phyloP scores from a whole-genome alignment of 2,888 invertebrate genomes.

The Drosophila setosimentum region DNA sequence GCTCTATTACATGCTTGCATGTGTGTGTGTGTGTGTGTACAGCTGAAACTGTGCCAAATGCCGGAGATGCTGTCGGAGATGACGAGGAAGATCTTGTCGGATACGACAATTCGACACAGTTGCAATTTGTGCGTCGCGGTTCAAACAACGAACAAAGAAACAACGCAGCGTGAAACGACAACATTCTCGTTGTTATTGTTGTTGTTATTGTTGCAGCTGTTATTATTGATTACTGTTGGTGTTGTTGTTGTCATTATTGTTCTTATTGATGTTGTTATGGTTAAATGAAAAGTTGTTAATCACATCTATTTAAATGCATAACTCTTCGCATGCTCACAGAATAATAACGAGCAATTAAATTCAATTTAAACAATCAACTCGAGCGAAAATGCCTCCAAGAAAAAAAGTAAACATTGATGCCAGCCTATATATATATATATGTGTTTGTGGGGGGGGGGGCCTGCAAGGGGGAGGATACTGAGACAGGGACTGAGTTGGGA shows the following conservation, averaged over 20 bases:
- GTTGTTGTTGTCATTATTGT: neutral
- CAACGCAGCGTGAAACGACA: constrained; percentile 39
- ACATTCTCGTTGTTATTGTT: constrained; percentile 7
- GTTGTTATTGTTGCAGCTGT: constrained; percentile 3
- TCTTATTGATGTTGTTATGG: constrained; percentile 13
- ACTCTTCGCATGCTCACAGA: constrained; percentile 19
- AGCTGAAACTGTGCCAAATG: constrained; percentile 66
- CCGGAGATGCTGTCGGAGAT: constrained; percentile 17
- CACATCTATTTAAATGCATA: constrained; percentile 52
- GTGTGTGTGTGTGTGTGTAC: constrained; percentile 10
- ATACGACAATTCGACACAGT: constrained; percentile 77
- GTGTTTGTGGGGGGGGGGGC: neutral
- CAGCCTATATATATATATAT: neutral
- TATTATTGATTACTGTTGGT: neutral
- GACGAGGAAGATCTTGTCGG: constrained; percentile 2
- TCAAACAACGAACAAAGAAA: constrained; percentile 51
- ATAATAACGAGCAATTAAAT: constrained; percentile 70
- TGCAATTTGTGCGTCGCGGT: constrained; percentile 72
- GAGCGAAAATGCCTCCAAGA: constrained; percentile 60
- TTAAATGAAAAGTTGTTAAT: constrained; percentile 68
- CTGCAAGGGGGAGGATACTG: neutral
- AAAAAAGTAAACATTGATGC: constrained; percentile 70
- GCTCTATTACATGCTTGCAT: constrained; percentile 11
- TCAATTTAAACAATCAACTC: constrained; percentile 52
- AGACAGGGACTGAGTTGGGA: neutral